These are phyloP conservation scores for Thalassophryne amazonica DNA, from an alignment of 2,797 vertebrate species.

Conservation along the genomic window DNA sequence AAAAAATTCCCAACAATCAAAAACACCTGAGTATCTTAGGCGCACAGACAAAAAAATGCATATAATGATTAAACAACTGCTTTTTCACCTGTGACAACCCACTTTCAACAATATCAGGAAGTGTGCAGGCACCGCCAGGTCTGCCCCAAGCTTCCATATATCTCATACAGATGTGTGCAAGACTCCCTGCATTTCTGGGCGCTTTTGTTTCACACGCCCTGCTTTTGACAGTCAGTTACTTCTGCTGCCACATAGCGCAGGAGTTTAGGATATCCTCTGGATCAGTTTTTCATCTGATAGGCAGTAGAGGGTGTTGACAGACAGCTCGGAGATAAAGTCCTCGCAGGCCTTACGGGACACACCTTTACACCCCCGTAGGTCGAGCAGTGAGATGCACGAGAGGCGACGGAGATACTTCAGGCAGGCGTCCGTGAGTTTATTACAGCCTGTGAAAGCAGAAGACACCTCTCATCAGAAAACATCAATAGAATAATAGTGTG, in stretches of 20 bases:
- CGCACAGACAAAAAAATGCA: conserved; percentile 32
- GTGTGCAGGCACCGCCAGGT: conserved; percentile 30
- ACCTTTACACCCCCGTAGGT: conserved; percentile 93
- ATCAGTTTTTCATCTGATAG: conserved; percentile 98
- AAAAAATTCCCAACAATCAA: too few species aligned
- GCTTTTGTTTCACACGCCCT: conserved; percentile 32
- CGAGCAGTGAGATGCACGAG: conserved; percentile 89
- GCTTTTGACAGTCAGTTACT: background rate
- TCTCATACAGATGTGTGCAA: conserved; percentile 23
- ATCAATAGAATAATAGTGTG: background rate
- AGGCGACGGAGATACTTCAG: conserved; percentile 91
- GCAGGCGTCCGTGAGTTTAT: conserved; percentile 92
- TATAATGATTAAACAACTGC: conserved; percentile 34
- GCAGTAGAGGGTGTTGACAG: conserved; percentile 96
- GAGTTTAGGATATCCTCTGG: conserved; percentile 92
- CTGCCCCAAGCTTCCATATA: conserved; percentile 32
- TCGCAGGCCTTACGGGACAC: conserved; percentile 94
- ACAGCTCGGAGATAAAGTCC: conserved; percentile 96
- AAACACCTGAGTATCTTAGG: conserved; percentile 66
- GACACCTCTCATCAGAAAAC: background rate
- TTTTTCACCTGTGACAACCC: conserved; percentile 30
- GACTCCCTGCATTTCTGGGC: conserved; percentile 23
- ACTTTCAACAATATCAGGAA: conserved; percentile 32
- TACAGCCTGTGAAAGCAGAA: conserved; percentile 83
- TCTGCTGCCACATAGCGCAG: conserved; percentile 8